Evolutionary conservation across 2,113 vertebrate species (phyloP), one percentile per base, ranked within the genome.

Genomic region (Puntigrus tetrazona): DNA sequence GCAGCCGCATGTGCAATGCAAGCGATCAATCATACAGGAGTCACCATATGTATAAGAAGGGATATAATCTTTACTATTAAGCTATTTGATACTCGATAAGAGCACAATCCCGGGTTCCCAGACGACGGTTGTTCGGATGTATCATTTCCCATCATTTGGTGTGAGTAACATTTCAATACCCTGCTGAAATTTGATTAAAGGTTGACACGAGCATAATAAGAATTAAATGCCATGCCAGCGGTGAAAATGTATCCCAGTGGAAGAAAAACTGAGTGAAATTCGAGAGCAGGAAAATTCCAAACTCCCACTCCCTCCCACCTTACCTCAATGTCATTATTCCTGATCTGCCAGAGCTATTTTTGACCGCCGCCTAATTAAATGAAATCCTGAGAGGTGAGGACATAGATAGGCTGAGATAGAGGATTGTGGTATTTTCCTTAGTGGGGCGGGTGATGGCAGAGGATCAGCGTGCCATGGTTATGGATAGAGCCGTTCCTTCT

Each of bases 331-430:
- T 47, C 57, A 57, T 80, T 80, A 78, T 67, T 81, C 77, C 63
- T 73, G 69, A 57, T 73, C 61, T 85, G 31, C n/a, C 73, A 6
- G 72, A 73, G 50, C 50, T 70, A 78, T 79, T 75, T 86, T 75
- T 70, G 85, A 47, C 69, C 20, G 6, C 67, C 50, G 72, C 78
- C 75, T 89, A 86, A 88, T 88, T 88, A 83, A 77, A 77, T 34
- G 81, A 57, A 84, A 82, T 83, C 63, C 81, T 38, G 34, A 16
- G 69, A 74, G 73, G 74, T 79, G 81, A 81, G 59, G 45, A 74
- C 82, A 83, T 25, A 57, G 43, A 75, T 50, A 9, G 61, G 31
- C 47, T 57, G 67, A 78, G 52, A 69, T 59, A 75, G 27, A 72
- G 81, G 45, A 81, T 73, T 74, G 45, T 77, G 50, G 36, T 84